Base-by-base conservation (phyloP, 2,888 invertebrate genomes). In the Machimus rusticus region DNA sequence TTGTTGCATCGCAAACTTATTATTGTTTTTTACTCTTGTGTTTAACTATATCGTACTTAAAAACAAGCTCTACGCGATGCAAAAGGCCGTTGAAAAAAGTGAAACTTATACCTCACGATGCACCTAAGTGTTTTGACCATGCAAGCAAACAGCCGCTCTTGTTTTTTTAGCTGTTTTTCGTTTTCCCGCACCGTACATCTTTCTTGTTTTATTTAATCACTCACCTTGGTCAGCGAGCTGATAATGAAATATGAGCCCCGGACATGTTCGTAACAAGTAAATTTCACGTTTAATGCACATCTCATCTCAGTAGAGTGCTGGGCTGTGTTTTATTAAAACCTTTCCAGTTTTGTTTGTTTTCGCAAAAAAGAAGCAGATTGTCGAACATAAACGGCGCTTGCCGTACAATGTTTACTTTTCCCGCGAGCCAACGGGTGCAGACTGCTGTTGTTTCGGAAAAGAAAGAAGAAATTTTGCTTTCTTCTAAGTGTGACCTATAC, bases 231-330 rank as follows among this genome's bases (percentile, higher is more conserved):
- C 43, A 39, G 66, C 23, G 43, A 78, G 78, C 78, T 78, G 78
- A 78, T 78, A 78, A 43, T 78, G 78, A 78, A 78, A 78, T 78
- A 78, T 78, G 78, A 78, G 43, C 78, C 78, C 78, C 19, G 43
- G 78, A 78, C 78, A 43, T 19, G 46, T 78, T 19, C 12, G 66
- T 66, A 78, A 43, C 78, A 78, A 78, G 78, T 43, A 78, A 78
- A 43, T 78, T 78, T 78, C 78, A 43, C 43, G 78, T 78, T 78
- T 78, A 43, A 23, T 78, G 43, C 39, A 78, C 78, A 78, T 43
- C 46, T 78, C 78, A 66, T 43, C 37, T 16, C 43, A 43, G 23
- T 43, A 14, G 43, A 43, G 78, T 78, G 78, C 78, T 78, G 78
- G 43, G 37, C 78, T 6, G 19, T n/a, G 19, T 78, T 78, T 78